Conservation (phyloP, 2,797 vertebrate species). For the Pseudochromis fuscus region DNA sequence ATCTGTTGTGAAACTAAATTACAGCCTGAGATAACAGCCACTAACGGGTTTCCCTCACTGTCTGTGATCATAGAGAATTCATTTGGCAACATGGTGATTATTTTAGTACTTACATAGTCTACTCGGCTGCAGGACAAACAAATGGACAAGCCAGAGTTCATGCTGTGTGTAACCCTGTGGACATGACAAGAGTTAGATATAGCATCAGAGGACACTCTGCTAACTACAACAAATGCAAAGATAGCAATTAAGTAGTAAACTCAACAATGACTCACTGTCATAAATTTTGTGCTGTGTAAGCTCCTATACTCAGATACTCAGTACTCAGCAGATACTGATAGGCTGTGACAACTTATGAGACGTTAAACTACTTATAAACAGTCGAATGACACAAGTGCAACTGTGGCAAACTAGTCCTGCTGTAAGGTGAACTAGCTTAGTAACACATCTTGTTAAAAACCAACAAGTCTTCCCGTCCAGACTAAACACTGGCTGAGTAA, state of each 20-base stretch:
- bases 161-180: constrained; percentile 20
- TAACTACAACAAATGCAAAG: constrained; percentile 17
- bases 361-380: background rate
- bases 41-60: background rate
- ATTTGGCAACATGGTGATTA: background rate
- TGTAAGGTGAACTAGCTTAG: background rate
- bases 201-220: background rate
- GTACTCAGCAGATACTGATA: background rate
- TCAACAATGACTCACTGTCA: background rate
- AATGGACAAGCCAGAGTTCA: constrained; percentile 8
- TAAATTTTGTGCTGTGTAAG: background rate
- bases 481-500: background rate
- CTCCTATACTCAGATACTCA: background rate
- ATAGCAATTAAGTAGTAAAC: background rate
- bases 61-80: background rate
- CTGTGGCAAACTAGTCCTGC: background rate
- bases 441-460: background rate
- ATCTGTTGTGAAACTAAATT: background rate
- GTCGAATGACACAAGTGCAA: background rate
- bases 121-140: constrained; percentile 20
- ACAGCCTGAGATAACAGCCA: background rate
- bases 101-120: constrained; percentile 27
- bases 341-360: background rate
- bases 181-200: background rate
- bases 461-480: background rate